Conservation (phyloP, 2,113 vertebrate species). For the Electrona antarctica region DNA sequence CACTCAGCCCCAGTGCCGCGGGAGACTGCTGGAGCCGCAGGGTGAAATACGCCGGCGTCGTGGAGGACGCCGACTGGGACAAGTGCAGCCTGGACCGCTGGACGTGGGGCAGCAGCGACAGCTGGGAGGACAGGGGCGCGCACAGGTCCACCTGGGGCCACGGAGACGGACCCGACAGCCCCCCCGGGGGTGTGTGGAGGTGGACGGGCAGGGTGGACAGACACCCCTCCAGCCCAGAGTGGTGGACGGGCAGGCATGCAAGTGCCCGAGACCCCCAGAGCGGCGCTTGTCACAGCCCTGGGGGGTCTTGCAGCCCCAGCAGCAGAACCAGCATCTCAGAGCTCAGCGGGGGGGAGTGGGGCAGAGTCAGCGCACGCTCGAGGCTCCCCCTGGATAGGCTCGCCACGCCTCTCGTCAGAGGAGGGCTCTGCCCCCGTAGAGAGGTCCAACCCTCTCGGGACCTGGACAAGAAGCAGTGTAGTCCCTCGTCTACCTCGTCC, state of each 20-base stretch:
- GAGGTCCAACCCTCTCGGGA: slow-evolving; percentile 10
- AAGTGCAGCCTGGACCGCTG: slow-evolving; percentile 61
- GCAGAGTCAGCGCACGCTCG: slow-evolving; percentile 69
- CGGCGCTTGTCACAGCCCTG: slow-evolving; percentile 56
- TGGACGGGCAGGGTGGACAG: slow-evolving; percentile 30
- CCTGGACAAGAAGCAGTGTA: slow-evolving; percentile 39
- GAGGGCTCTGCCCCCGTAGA: background rate
- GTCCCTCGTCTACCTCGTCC: slow-evolving; percentile 24
- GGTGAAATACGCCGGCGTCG: slow-evolving; percentile 41
- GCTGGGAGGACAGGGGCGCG: slow-evolving; percentile 63
- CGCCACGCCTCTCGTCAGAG: slow-evolving; percentile 11
- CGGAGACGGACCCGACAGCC: slow-evolving; percentile 58
- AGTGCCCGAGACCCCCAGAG: background rate
- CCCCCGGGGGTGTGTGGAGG: slow-evolving; percentile 30
- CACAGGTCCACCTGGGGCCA: slow-evolving; percentile 48
- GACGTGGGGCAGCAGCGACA: slow-evolving; percentile 74
- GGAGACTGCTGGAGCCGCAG: slow-evolving; percentile 39
- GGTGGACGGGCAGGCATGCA: slow-evolving; percentile 55
- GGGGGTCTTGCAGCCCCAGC: slow-evolving; percentile 71
- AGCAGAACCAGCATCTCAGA: slow-evolving; percentile 76
- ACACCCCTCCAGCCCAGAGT: slow-evolving; percentile 58
- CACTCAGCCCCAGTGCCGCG: slow-evolving; percentile 50
- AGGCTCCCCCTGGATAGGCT: slow-evolving; percentile 25
- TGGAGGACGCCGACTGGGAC: slow-evolving; percentile 65
- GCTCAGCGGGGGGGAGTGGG: slow-evolving; percentile 74